Conservation (phyloP, 1,140 invertebrate species). For the Oryzaephilus surinamensis region DNA sequence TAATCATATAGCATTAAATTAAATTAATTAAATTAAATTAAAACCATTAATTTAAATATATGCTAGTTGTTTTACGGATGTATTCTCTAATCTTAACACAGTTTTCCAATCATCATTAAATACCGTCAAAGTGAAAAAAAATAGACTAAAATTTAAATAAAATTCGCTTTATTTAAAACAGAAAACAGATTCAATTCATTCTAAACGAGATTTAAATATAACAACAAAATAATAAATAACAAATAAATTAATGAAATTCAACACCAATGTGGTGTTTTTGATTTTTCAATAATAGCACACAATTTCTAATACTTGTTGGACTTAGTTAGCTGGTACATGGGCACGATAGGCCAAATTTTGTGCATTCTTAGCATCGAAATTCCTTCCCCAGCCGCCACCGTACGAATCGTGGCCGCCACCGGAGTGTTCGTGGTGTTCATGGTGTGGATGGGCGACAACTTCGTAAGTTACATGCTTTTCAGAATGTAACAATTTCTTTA, state of each 20-base stretch:
- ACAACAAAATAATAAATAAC: slow-evolving; percentile 18
- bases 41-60: too few relatives aligned
- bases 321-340: too few relatives aligned
- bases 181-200: not conserved
- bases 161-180: too few relatives aligned
- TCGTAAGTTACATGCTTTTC: slow-evolving; percentile 66
- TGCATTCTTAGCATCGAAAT: slow-evolving; percentile 40
- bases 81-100: too few relatives aligned
- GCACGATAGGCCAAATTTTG: slow-evolving; percentile 55
- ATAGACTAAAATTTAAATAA: too few relatives aligned
- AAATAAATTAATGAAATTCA: slow-evolving; percentile 29
- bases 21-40: too few relatives aligned
- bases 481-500: slow-evolving; percentile 70
- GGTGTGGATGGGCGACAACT: slow-evolving; percentile 56
- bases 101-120: too few relatives aligned
- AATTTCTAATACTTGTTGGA: slow-evolving; percentile 18
- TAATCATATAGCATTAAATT: too few relatives aligned
- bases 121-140: too few relatives aligned
- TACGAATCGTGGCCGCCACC: slow-evolving; percentile 41
- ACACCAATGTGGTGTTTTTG: slow-evolving; percentile 31
- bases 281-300: slow-evolving; percentile 3
- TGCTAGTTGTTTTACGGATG: too few relatives aligned
- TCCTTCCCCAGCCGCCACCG: slow-evolving; percentile 40
- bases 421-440: slow-evolving; percentile 37
- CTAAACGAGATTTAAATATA: too few relatives aligned